Percentiles rank a stretch among this genome's conserved stretches.
Evolutionary conservation across 2,888 invertebrate genomes (phyloP).

Genomic region (Troides oblongomaculatus): DNA sequence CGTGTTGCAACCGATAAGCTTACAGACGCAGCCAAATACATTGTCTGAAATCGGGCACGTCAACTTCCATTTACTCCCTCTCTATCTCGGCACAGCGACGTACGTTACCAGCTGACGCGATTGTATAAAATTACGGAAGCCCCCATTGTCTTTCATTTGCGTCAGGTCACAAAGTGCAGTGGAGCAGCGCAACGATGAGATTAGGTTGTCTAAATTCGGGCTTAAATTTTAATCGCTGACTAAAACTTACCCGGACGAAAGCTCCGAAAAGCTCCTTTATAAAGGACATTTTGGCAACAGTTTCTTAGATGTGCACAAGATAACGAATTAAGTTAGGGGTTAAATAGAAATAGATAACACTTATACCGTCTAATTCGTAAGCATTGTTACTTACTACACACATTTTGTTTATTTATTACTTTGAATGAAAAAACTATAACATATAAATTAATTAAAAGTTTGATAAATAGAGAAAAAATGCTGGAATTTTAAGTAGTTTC

Average conservation of each 20-base stretch:
- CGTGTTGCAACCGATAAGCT: slow-evolving; percentile 73
- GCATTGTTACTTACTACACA: background rate
- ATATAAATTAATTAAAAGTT: background rate
- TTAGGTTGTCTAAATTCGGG: slow-evolving; percentile 73
- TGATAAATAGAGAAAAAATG: background rate
- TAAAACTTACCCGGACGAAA: slow-evolving; percentile 58
- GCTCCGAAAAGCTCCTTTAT: slow-evolving; percentile 52
- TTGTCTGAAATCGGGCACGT: slow-evolving; percentile 28
- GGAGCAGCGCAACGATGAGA: slow-evolving; percentile 62
- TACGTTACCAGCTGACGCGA: slow-evolving; percentile 48
- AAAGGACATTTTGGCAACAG: slow-evolving; percentile 61
- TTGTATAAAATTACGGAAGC: slow-evolving; percentile 56
- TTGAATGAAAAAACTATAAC: no score
- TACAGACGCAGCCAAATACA: slow-evolving; percentile 41
- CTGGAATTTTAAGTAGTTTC: no score
- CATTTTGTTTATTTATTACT: background rate
- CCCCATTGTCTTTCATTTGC: slow-evolving; percentile 59
- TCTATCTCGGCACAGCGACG: slow-evolving; percentile 45
- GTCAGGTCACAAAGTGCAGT: slow-evolving; percentile 61
- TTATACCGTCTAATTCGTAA: slow-evolving; percentile 7
- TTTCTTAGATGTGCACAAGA: slow-evolving; percentile 58
- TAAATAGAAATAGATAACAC: slow-evolving; percentile 29
- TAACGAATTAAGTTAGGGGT: slow-evolving; percentile 38
- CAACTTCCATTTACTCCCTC: slow-evolving; percentile 33
- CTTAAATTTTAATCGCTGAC: slow-evolving; percentile 72